Conservation (phyloP, 2,888 invertebrate genomes). For the Seira musarum region DNA sequence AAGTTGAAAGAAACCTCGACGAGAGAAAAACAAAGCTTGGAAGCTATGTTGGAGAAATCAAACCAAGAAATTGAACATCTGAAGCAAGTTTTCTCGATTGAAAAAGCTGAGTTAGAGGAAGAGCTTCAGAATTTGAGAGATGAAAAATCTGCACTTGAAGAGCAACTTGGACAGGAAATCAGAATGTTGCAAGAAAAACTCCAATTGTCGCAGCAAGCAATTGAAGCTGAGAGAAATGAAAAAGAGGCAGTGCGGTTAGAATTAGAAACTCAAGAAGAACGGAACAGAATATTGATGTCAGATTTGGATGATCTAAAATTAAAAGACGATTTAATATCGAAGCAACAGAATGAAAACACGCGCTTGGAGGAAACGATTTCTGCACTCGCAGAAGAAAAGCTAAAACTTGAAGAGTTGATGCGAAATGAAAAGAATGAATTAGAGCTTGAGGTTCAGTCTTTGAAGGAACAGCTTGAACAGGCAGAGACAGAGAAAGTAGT, state of each 20-base stretch:
- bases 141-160: constrained; percentile 23
- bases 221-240: constrained; percentile 20
- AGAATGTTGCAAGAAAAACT: constrained; percentile 11
- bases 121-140: constrained; percentile 25
- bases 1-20: constrained; percentile 73
- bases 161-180: constrained; percentile 34
- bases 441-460: background rate
- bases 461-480: constrained; percentile 9
- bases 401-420: constrained; percentile 69
- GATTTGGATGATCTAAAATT: constrained; percentile 48
- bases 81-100: constrained; percentile 27
- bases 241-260: constrained; percentile 26
- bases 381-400: constrained; percentile 71
- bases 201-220: constrained; percentile 1
- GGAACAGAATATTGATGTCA: constrained; percentile 5
- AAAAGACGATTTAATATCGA: constrained; percentile 26
- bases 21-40: constrained; percentile 72
- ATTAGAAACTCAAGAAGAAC: constrained; percentile 36
- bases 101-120: constrained; percentile 34
- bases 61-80: constrained; percentile 42
- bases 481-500: background rate
- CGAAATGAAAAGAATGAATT: constrained; percentile 24
- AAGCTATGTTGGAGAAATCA: constrained; percentile 71
- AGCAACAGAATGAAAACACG: constrained; percentile 25
- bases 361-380: constrained; percentile 71